phyloP scores from a whole-genome alignment of 2,797 vertebrate species.

The Helarctos malayanus region DNA sequence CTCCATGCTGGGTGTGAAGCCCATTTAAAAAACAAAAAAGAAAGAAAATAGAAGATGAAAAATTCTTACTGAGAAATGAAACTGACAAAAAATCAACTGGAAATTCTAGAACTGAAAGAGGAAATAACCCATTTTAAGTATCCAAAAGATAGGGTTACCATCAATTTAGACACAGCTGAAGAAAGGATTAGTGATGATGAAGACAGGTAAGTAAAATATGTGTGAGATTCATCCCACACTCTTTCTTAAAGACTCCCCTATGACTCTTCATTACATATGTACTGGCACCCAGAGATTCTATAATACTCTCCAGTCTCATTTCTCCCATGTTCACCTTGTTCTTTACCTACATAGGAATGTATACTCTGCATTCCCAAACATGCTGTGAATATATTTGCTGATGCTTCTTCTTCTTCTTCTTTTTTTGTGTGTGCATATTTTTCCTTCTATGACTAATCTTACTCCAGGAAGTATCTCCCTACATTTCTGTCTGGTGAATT shows the following conservation, averaged over 20 bases:
- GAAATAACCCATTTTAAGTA: neutral
- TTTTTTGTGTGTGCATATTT: neutral
- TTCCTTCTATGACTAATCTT: neutral
- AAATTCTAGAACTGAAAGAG: constrained; percentile 25
- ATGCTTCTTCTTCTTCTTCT: neutral
- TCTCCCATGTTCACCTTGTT: neutral
- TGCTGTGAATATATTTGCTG: neutral
- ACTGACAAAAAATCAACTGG: neutral
- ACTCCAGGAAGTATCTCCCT: neutral
- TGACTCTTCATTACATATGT: neutral
- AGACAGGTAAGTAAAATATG: neutral
- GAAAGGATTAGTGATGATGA: constrained; percentile 19
- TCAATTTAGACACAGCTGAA: constrained; percentile 34
- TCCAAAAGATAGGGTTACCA: neutral
- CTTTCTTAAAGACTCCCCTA: neutral
- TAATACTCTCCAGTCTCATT: neutral
- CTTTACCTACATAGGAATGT: neutral
- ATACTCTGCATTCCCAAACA: neutral
- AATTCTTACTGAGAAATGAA: neutral
- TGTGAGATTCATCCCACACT: neutral
- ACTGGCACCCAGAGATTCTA: neutral
- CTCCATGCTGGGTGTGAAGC: neutral
- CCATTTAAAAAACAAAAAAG: neutral
- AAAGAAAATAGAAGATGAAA: constrained; percentile 15
- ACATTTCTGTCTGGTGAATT: neutral